phyloP scores from a whole-genome alignment of 2,797 vertebrate species.

The Schizopygopsis malacanthus region DNA sequence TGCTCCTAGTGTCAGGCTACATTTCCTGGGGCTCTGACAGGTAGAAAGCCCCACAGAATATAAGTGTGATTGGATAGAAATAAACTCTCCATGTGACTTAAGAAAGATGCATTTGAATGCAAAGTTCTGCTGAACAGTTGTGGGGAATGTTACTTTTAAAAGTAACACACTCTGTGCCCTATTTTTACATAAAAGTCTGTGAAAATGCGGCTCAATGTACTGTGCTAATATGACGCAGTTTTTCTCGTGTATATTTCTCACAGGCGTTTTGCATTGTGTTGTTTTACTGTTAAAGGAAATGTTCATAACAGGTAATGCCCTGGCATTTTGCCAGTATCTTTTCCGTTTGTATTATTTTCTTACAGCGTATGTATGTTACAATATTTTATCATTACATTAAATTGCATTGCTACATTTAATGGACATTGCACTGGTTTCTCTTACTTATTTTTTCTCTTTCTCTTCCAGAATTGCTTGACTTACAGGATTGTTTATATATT shows the following conservation, averaged over 20 bases:
- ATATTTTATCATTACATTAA: background rate
- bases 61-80: background rate
- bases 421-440: background rate
- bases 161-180: background rate
- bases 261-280: background rate
- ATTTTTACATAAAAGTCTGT: background rate
- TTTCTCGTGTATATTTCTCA: background rate
- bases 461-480: background rate
- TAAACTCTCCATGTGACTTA: background rate
- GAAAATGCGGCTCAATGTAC: background rate
- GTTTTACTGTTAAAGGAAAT: background rate
- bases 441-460: background rate
- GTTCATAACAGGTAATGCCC: background rate
- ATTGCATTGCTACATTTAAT: background rate
- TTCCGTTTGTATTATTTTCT: background rate
- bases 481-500: background rate
- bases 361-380: background rate
- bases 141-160: background rate
- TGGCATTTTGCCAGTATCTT: background rate
- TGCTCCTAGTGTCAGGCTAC: constrained; percentile 21
- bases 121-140: background rate
- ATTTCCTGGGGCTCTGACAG: constrained; percentile 36
- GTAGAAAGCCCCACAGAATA: constrained; percentile 6
- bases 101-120: background rate
- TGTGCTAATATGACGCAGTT: background rate